Conservation (phyloP, 2,797 vertebrate genomes). For the Diglossa cyanea region DNA sequence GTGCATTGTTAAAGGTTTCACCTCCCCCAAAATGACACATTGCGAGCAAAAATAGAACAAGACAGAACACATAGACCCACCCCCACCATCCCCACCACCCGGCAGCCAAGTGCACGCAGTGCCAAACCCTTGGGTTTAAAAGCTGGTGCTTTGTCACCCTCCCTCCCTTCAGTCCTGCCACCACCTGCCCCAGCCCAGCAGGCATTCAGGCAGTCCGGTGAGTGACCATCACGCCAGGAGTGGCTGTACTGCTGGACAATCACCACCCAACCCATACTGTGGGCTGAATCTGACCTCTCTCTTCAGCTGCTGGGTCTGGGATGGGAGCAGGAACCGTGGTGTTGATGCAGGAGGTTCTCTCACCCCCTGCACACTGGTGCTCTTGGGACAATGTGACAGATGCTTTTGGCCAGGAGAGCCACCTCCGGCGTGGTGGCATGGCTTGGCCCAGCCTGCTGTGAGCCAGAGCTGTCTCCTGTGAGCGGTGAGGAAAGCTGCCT, state of each 20-base stretch:
- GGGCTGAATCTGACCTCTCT: background rate
- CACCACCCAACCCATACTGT: fast-evolving
- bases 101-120: constrained; percentile 7
- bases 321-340: fast-evolving
- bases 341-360: background rate
- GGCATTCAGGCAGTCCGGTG: fast-evolving
- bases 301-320: background rate
- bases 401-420: background rate
- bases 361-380: fast-evolving
- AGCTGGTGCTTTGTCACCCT: background rate
- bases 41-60: constrained; percentile 64
- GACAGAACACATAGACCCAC: constrained; percentile 67
- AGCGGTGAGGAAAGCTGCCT: background rate
- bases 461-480: background rate
- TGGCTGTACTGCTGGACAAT: fast-evolving
- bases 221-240: fast-evolving
- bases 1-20: constrained; percentile 63
- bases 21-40: constrained; percentile 68
- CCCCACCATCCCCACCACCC: constrained; percentile 33
- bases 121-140: constrained; percentile 22
- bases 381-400: fast-evolving
- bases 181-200: background rate
- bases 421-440: fast-evolving
- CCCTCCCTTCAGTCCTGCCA: background rate
- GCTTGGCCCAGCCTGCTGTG: background rate